Evolutionary conservation across 2,888 invertebrate genomes (phyloP), one percentile per base, ranked within the genome.

Genomic region (Leptopilina myrica): DNA sequence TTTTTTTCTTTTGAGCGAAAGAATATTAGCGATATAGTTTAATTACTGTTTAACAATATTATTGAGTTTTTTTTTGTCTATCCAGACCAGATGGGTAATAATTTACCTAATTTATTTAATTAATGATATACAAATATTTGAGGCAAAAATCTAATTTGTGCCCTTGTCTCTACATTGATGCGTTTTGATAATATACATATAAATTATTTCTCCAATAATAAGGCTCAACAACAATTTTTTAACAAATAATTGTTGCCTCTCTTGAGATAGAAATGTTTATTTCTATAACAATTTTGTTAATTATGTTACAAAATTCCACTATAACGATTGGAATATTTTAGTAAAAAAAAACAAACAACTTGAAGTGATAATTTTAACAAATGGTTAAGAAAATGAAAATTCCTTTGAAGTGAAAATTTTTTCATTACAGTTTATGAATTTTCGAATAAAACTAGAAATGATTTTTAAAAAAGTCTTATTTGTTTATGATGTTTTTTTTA

Each of bases 111-210:
- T 20, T 20, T 20, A 20, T 20, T 73, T n/a, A 33, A 73, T 56
- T 33, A 33, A 33, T 33, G 8, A 43, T 56, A 59, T 33, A 53
- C n/a, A 69, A 49, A 46, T 53, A 46, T 56, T 49, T 26, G 14
- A 69, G 69, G 9, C 69, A 49, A 53, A 14, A 53, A 69, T 69
- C 53, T 69, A 69, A 26, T 73, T 73, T 73, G 56, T 73, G 33
- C 73, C 56, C 33, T 43, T 43, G 43, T 20, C 26, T 8, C 73
- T 73, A 73, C 56, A 33, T 73, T 73, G 73, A 56, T 73, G 69
- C 53, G 69, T 69, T 69, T 69, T 53, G 49, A 69, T 49, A 69
- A 69, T 53, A 69, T 69, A 69, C 33, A 26, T 69, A 26, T 7
- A n/a, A n/a, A 46, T 2, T 69, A 33, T 26, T 12, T 69, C 49